Conservation (phyloP, 2,797 vertebrate species). For the Streptopelia turtur region DNA sequence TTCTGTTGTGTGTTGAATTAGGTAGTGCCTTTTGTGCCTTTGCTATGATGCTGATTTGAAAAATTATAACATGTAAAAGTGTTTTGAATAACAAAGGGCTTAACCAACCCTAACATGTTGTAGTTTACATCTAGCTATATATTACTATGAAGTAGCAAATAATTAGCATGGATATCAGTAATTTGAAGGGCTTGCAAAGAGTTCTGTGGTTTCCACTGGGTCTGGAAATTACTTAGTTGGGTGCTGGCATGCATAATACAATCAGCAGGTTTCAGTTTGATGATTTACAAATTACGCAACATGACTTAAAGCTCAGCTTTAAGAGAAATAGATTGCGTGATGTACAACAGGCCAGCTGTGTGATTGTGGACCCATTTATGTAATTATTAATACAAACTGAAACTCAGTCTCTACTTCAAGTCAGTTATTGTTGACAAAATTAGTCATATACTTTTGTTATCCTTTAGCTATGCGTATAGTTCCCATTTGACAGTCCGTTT, state of each 20-base stretch:
- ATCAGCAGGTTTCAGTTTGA: background rate
- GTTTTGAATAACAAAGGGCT: background rate
- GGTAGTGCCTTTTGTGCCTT: background rate
- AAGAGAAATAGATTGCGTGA: background rate
- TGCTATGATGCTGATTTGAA: background rate
- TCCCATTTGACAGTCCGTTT: background rate
- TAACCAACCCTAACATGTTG: background rate
- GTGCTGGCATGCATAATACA: background rate
- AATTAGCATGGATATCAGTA: background rate
- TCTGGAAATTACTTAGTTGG: background rate
- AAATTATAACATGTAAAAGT: background rate
- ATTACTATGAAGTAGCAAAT: background rate
- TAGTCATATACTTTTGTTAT: background rate
- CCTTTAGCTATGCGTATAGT: background rate
- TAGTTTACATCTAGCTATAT: background rate
- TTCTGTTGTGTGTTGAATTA: background rate
- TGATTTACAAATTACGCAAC: background rate
- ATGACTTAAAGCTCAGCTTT: background rate
- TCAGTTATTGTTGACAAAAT: slow-evolving; percentile 22
- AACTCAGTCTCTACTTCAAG: background rate
- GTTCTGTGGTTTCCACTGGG: background rate
- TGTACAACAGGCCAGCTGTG: background rate
- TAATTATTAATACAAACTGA: background rate
- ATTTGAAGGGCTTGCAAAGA: background rate
- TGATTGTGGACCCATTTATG: background rate